Evolutionary conservation across 2,888 invertebrate species (phyloP).

Genomic region (Cartodere bifasciata): DNA sequence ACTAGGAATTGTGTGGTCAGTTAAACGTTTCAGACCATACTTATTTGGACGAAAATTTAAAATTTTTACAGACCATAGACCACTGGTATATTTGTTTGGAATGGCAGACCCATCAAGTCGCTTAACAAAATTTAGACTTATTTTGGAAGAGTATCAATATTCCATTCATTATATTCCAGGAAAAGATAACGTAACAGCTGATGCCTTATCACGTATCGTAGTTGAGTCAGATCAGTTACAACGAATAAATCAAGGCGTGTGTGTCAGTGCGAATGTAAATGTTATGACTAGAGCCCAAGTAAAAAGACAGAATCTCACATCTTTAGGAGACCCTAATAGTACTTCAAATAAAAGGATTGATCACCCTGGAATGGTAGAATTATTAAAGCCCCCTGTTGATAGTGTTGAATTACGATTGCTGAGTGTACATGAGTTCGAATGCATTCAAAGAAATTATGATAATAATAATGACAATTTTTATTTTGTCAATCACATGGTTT

Average conservation of each 20-base stretch:
- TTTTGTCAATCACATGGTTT: too few species aligned
- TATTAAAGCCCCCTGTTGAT: constrained; percentile 10
- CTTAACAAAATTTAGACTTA: constrained; percentile 19
- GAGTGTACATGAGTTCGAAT: not conserved
- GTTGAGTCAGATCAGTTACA: constrained; percentile 10
- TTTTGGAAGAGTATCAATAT: constrained; percentile 18
- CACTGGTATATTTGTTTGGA: constrained; percentile 18
- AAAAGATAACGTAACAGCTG: constrained; percentile 14
- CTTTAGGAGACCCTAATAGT: not conserved
- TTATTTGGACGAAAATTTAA: constrained; percentile 16
- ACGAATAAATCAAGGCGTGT: constrained; percentile 8
- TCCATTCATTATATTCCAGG: constrained; percentile 16
- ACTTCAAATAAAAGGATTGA: constrained; percentile 4
- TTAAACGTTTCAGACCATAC: constrained; percentile 16
- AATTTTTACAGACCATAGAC: constrained; percentile 18
- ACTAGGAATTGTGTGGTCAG: constrained; percentile 17
- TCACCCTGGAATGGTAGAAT: constrained; percentile 12
- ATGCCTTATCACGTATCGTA: constrained; percentile 9
- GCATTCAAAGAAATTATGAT: not conserved
- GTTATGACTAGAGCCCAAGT: constrained; percentile 11
- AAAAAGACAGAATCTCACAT: too few species aligned
- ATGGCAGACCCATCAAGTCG: constrained; percentile 18
- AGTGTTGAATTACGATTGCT: constrained; percentile 8
- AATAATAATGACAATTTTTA: too few species aligned
- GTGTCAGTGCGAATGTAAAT: constrained; percentile 1